Conservation (phyloP, 2,113 vertebrate species). For the Acrocephalus arundinaceus region DNA sequence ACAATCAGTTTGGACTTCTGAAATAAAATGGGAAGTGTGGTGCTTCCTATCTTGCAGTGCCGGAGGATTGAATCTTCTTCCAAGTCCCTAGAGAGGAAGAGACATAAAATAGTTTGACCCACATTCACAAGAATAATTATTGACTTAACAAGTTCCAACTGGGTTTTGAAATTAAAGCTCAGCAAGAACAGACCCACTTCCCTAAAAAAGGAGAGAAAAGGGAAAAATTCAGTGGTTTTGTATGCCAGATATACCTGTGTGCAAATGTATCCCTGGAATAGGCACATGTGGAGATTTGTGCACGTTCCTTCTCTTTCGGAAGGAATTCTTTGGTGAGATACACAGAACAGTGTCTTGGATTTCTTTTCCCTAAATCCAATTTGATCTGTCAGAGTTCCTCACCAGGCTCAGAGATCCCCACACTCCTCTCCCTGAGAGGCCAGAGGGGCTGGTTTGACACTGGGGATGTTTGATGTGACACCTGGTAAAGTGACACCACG, state of each 20-base stretch:
- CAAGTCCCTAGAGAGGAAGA: neutral
- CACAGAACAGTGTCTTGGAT: fast-evolving
- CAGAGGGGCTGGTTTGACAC: neutral
- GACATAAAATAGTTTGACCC: constrained; percentile 58
- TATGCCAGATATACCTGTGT: neutral
- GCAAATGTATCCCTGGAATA: neutral
- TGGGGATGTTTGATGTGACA: neutral
- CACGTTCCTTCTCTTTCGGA: neutral
- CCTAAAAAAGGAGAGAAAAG: neutral
- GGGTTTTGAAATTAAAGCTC: constrained; percentile 60
- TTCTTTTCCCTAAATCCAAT: neutral
- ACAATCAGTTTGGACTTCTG: neutral
- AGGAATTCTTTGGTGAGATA: neutral
- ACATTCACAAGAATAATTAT: constrained; percentile 73
- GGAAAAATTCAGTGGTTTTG: neutral
- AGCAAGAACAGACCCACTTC: constrained; percentile 37
- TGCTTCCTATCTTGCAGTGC: neutral
- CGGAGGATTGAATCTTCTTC: neutral
- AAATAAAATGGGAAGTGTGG: neutral
- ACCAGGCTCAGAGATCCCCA: neutral
- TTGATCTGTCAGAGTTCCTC: neutral
- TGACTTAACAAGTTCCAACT: constrained; percentile 57
- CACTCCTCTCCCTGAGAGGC: neutral
- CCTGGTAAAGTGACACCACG: neutral
- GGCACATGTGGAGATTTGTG: neutral